phyloP scores from a whole-genome alignment of 2,888 invertebrate species.

The Dermolepida albohirtum region DNA sequence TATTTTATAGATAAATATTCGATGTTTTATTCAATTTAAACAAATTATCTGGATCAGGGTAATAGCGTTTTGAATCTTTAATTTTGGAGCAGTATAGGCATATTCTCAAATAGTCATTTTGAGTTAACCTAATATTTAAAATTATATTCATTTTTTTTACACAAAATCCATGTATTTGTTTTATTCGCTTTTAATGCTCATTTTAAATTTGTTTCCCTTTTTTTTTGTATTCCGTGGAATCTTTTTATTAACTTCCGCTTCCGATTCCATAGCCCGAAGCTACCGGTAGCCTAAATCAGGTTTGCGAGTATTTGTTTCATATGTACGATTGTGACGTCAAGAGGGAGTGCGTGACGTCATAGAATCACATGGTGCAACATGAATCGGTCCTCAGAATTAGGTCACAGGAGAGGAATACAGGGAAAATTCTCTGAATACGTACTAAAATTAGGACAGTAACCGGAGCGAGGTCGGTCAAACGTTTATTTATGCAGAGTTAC shows the following conservation, averaged over 20 bases:
- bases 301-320: background rate
- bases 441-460: constrained; percentile 53
- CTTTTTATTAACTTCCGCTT: background rate
- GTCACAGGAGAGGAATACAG: constrained; percentile 8
- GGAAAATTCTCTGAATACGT: constrained; percentile 1
- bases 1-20: too few species aligned
- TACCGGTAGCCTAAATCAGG: constrained; percentile 9
- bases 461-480: constrained; percentile 53
- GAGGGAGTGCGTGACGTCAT: constrained; percentile 32
- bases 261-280: background rate
- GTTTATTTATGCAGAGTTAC: constrained; percentile 18
- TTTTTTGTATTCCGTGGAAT: background rate
- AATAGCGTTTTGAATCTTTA: too few species aligned
- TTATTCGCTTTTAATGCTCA: background rate
- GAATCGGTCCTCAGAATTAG: constrained; percentile 23
- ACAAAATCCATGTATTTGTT: too few species aligned
- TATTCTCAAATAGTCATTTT: too few species aligned
- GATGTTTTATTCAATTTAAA: too few species aligned
- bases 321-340: constrained; percentile 25
- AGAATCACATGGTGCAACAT: constrained; percentile 36
- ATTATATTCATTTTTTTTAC: too few species aligned
- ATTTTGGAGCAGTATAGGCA: too few species aligned
- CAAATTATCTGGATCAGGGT: too few species aligned
- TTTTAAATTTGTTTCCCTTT: constrained; percentile 1
- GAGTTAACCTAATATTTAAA: too few species aligned